Evolutionary conservation across 2,113 vertebrate genomes (phyloP).

Genomic region (Chloebia gouldiae): DNA sequence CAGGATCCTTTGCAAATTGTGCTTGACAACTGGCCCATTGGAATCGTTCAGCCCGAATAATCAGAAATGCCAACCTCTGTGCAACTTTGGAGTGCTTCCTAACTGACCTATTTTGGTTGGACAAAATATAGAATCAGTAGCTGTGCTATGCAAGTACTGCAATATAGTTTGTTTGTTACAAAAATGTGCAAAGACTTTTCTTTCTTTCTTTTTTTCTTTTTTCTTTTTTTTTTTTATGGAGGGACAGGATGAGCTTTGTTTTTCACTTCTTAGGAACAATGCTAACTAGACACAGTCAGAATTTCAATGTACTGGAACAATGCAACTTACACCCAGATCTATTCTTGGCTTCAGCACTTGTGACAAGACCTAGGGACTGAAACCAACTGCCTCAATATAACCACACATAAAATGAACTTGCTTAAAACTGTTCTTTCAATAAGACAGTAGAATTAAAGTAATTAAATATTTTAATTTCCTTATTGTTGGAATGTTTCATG

Average conservation of each 20-base stretch:
- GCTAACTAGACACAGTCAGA: background rate
- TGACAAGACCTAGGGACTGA: background rate
- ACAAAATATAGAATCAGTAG: background rate
- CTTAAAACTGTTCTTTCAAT: background rate
- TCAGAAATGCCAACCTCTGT: background rate
- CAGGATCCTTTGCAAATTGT: conserved; percentile 5
- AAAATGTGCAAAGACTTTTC: background rate
- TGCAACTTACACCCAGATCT: background rate
- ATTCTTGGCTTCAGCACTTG: background rate
- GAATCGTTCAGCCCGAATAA: background rate
- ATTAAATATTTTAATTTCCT: conserved; percentile 40
- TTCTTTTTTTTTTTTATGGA: background rate
- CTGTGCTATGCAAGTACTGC: background rate
- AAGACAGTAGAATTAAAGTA: conserved; percentile 2
- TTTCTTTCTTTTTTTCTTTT: background rate
- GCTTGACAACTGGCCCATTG: background rate
- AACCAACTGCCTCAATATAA: background rate
- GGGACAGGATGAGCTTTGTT: background rate
- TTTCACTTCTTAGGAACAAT: background rate
- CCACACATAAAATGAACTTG: background rate
- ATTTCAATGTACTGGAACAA: background rate
- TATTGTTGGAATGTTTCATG: background rate
- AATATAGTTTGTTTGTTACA: background rate
- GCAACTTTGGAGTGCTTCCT: background rate
- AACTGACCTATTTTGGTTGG: background rate